Evolutionary conservation across 1,140 invertebrate genomes (phyloP).

Genomic region (Macrosteles quadrilineatus): DNA sequence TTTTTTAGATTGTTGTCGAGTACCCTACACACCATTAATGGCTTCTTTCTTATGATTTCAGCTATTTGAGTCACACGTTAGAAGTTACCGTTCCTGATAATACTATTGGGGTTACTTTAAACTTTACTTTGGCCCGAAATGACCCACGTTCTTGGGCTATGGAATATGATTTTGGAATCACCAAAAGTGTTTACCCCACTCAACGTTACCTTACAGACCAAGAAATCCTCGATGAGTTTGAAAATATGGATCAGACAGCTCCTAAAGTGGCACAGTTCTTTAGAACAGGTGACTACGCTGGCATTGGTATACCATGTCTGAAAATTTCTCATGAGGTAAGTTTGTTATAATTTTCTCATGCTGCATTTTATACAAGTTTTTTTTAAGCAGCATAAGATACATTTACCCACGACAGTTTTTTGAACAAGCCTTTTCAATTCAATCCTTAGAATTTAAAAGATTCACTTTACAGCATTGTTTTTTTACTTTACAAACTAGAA

Average conservation of each 20-base stretch:
- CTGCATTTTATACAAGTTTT: no score
- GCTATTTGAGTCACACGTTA: conserved; percentile 64
- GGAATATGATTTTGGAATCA: conserved; percentile 68
- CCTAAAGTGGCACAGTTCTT: conserved; percentile 61
- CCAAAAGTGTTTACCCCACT: conserved; percentile 54
- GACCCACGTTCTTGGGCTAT: conserved; percentile 77
- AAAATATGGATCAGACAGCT: conserved; percentile 64
- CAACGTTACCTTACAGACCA: conserved; percentile 62
- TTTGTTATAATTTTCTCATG: no score
- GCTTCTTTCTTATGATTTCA: conserved; percentile 44
- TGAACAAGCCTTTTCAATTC: no score
- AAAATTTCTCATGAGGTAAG: conserved; percentile 64
- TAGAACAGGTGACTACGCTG: conserved; percentile 51
- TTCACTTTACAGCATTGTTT: no score
- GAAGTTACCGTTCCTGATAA: conserved; percentile 62
- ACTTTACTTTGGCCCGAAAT: conserved; percentile 78
- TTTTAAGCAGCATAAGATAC: no score
- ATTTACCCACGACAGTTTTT: no score
- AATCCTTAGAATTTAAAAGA: no score
- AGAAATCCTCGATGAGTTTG: conserved; percentile 63
- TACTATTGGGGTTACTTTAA: conserved; percentile 60
- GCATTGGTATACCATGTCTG: conserved; percentile 63
- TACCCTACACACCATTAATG: no score
- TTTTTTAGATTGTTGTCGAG: no score
- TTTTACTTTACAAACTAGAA: no score